These are phyloP conservation scores for Enteromius afrohamiltoni DNA, from an alignment of 2,797 vertebrate genomes.

Conservation along the genomic window DNA sequence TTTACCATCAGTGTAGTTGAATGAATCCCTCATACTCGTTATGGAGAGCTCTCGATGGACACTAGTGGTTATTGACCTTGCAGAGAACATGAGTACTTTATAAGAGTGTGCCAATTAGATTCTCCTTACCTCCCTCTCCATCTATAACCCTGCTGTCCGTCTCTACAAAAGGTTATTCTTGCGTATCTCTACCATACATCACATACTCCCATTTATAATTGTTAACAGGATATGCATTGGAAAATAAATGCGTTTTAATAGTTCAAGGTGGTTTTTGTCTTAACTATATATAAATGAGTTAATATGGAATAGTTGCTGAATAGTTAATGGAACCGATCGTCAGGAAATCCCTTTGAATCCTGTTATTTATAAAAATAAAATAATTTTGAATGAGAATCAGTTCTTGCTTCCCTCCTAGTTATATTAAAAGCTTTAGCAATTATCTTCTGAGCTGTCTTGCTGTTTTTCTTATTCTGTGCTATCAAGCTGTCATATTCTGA, in stretches of 20 bases:
- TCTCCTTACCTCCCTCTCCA: constrained; percentile 16
- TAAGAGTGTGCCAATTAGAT: not conserved
- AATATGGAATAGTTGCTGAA: not conserved
- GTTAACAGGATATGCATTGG: constrained; percentile 3
- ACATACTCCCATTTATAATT: not conserved
- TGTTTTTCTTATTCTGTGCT: not conserved
- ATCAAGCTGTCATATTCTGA: constrained; percentile 5
- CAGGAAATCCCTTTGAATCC: not conserved
- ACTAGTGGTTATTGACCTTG: constrained; percentile 33
- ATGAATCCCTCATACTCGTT: not conserved
- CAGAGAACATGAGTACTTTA: not conserved
- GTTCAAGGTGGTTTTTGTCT: not conserved
- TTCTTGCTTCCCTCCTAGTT: not conserved
- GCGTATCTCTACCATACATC: not conserved
- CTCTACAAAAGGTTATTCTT: not conserved
- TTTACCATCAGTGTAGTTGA: constrained; percentile 29
- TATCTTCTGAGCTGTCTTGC: not conserved
- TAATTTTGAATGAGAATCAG: not conserved
- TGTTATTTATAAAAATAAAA: too few species aligned
- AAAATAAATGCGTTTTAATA: not conserved
- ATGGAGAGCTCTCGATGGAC: constrained; percentile 9
- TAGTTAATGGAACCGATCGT: not conserved
- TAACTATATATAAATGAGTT: too few species aligned
- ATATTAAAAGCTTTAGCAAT: not conserved
- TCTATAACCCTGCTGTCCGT: not conserved